Evolutionary conservation across 2,797 vertebrate species (phyloP).

Genomic region (Microctenopoma stevenorrisi): DNA sequence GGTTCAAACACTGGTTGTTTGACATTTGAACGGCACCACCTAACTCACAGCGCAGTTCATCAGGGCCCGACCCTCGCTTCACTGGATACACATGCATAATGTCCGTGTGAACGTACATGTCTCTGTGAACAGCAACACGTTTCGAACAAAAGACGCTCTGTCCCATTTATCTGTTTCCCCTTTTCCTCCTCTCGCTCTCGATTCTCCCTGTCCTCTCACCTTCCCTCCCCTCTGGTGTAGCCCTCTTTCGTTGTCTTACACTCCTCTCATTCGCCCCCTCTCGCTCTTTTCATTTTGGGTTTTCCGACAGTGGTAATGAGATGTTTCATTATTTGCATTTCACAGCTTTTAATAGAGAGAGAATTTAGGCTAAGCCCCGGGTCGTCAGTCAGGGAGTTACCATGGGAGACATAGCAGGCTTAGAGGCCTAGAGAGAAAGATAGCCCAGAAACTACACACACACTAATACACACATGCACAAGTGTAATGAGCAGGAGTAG

Average conservation of each 20-base stretch:
- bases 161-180: slow-evolving; percentile 67
- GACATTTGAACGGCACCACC: slow-evolving; percentile 45
- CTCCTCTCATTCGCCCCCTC: slow-evolving; percentile 30
- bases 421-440: slow-evolving; percentile 78
- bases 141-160: slow-evolving; percentile 69
- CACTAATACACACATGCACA: slow-evolving; percentile 4
- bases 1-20: neutral
- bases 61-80: slow-evolving; percentile 59
- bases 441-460: slow-evolving; percentile 77
- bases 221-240: slow-evolving; percentile 31
- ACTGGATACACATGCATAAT: neutral
- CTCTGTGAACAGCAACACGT: slow-evolving; percentile 44
- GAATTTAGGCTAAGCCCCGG: slow-evolving; percentile 87
- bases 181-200: slow-evolving; percentile 36
- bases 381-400: slow-evolving; percentile 85
- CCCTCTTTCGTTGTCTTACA: slow-evolving; percentile 49
- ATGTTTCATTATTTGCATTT: slow-evolving; percentile 89
- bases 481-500: slow-evolving; percentile 25
- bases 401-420: slow-evolving; percentile 80
- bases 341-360: slow-evolving; percentile 88
- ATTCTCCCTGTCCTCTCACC: slow-evolving; percentile 49
- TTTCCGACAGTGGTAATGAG: slow-evolving; percentile 85
- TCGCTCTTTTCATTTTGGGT: slow-evolving; percentile 72
- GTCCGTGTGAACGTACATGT: slow-evolving; percentile 38
- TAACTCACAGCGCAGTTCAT: slow-evolving; percentile 24